A percentile compares a stretch with the other conserved stretches of the same genome.
Evolutionary conservation across 2,113 vertebrate species (phyloP).

Genomic region (Pardalotus punctatus): DNA sequence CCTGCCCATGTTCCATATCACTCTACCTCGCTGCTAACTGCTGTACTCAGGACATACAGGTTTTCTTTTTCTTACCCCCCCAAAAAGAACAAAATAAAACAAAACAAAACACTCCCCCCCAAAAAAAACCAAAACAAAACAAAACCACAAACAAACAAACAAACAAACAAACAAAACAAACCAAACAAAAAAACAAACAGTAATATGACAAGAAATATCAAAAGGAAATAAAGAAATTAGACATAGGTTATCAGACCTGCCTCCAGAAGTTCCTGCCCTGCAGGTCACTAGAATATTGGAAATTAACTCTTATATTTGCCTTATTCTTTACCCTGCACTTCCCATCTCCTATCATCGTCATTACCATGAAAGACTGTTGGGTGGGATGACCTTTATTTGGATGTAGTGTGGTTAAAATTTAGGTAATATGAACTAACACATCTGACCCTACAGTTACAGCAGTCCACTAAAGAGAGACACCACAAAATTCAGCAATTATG

Average conservation of each 20-base stretch:
- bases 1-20: neutral
- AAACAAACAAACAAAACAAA: too few species aligned
- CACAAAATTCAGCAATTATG: neutral
- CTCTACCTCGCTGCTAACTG: neutral
- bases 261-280: neutral
- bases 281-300: neutral
- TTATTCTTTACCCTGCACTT: neutral
- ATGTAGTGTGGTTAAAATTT: neutral
- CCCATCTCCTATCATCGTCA: neutral
- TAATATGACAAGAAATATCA: neutral
- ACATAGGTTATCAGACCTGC: neutral
- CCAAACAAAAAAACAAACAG: neutral
- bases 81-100: neutral
- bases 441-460: neutral
- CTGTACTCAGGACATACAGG: neutral
- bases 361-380: neutral
- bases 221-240: neutral
- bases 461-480: neutral
- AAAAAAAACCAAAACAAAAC: too few species aligned
- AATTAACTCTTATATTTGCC: neutral
- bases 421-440: neutral
- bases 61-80: fast-evolving
- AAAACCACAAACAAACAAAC: too few species aligned
- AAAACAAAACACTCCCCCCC: too few species aligned
- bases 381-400: neutral